A percentile compares a stretch with the other conserved stretches of the same genome.
These are phyloP conservation scores for Heliothis virescens DNA, from an alignment of 1,140 invertebrate species.

Conservation along the genomic window DNA sequence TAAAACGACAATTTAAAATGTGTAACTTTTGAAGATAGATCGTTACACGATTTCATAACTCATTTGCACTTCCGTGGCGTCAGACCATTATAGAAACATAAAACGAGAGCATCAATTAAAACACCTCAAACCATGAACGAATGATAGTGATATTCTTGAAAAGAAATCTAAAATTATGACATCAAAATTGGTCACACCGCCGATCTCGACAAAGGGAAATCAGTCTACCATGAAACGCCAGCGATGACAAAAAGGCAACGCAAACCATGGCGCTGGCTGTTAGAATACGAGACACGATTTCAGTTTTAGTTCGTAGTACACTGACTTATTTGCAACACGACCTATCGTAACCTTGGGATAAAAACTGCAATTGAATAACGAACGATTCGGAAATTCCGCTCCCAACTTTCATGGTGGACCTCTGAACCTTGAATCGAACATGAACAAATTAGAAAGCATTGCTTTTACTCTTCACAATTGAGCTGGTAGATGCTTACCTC, in stretches of 20 bases:
- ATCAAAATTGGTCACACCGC: constrained; percentile 46
- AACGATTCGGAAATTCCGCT: neutral
- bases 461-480: constrained; percentile 43
- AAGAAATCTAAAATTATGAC: constrained; percentile 45
- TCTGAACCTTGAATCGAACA: constrained; percentile 32
- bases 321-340: constrained; percentile 35
- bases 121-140: constrained; percentile 35
- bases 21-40: neutral
- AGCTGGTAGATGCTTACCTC: constrained; percentile 39
- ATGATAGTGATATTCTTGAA: constrained; percentile 20
- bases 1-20: neutral
- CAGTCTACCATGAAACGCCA: constrained; percentile 44
- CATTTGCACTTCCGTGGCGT: constrained; percentile 14
- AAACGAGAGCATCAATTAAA: constrained; percentile 40
- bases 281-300: constrained; percentile 12
- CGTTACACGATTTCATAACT: neutral
- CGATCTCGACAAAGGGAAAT: constrained; percentile 40
- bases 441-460: constrained; percentile 48
- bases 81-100: neutral
- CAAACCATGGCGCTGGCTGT: neutral
- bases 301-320: constrained; percentile 26
- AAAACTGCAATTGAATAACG: constrained; percentile 31
- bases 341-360: constrained; percentile 24
- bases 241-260: constrained; percentile 25
- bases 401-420: constrained; percentile 27